These are phyloP conservation scores for Isichthys henryi DNA, from an alignment of 2,113 vertebrate genomes.

Conservation along the genomic window DNA sequence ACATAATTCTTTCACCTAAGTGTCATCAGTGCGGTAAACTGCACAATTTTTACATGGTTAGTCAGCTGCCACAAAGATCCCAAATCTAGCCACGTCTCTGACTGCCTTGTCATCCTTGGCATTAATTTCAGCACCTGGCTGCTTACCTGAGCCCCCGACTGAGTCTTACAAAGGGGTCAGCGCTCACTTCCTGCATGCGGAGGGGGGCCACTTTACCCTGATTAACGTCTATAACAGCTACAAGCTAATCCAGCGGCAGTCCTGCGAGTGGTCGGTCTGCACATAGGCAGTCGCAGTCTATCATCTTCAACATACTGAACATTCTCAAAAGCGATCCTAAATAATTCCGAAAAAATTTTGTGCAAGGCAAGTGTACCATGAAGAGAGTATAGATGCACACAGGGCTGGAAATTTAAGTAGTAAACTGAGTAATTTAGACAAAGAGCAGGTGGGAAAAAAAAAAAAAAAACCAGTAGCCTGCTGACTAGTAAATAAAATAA, in stretches of 20 bases:
- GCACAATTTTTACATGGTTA: neutral
- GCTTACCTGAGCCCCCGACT: slow-evolving; percentile 61
- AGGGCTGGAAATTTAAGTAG: neutral
- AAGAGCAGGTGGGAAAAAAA: no score
- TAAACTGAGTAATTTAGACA: no score
- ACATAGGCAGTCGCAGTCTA: no score
- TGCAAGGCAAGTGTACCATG: neutral
- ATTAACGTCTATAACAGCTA: slow-evolving; percentile 80
- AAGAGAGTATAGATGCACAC: neutral
- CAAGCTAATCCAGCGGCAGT: slow-evolving; percentile 53
- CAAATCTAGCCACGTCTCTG: neutral
- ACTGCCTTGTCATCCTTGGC: neutral
- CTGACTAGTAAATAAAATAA: neutral
- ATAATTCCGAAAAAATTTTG: no score
- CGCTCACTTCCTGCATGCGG: slow-evolving; percentile 69
- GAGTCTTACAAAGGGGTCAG: slow-evolving; percentile 60
- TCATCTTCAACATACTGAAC: neutral
- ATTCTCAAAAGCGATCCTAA: neutral
- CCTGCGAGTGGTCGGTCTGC: slow-evolving; percentile 50
- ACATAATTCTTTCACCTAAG: neutral
- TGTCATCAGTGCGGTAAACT: neutral
- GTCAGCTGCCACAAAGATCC: neutral
- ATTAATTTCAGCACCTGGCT: slow-evolving; percentile 62
- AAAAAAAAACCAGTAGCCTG: neutral
- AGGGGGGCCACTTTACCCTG: slow-evolving; percentile 81